Conservation (phyloP, 2,888 invertebrate genomes). For the Tipula confusa region DNA sequence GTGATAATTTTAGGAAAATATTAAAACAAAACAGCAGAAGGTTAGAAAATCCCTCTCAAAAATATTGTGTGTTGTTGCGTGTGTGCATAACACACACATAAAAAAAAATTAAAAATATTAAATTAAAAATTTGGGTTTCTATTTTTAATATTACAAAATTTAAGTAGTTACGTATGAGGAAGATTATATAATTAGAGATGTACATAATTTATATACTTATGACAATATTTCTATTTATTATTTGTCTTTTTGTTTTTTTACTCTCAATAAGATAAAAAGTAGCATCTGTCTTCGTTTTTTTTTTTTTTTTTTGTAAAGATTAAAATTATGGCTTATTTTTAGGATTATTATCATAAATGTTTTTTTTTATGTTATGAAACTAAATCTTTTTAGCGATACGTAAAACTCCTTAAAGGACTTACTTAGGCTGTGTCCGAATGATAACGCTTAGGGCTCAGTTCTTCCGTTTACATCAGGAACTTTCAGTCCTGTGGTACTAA, state of each 20-base stretch:
- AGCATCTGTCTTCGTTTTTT: neutral
- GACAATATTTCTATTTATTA: neutral
- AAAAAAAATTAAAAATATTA: neutral
- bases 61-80: neutral
- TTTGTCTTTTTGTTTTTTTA: neutral
- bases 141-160: constrained; percentile 13
- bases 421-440: too few species aligned
- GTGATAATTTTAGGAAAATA: constrained; percentile 25
- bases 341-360: neutral
- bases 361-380: too few species aligned
- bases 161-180: neutral
- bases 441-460: too few species aligned
- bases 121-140: neutral
- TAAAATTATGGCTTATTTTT: neutral
- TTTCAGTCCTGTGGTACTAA: too few species aligned
- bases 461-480: too few species aligned
- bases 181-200: neutral
- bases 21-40: neutral
- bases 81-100: neutral
- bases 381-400: too few species aligned
- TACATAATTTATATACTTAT: constrained; percentile 15
- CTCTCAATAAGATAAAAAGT: constrained; percentile 12
- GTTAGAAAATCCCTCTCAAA: constrained; percentile 9
- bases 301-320: neutral
- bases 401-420: too few species aligned